phyloP scores from a whole-genome alignment of 2,888 invertebrate species.

The Cremastinae sp. region DNA sequence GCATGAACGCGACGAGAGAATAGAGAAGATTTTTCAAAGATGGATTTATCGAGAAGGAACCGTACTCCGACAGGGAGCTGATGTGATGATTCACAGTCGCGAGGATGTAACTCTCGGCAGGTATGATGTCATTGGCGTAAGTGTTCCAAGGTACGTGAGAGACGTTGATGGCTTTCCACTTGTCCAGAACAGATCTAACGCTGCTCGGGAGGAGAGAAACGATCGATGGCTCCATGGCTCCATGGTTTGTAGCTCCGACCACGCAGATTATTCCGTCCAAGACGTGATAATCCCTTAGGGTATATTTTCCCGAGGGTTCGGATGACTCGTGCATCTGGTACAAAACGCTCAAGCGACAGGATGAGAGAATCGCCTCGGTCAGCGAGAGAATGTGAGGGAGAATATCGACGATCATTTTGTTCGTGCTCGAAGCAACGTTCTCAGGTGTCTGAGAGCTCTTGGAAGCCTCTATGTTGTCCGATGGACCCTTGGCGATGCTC shows the following conservation, averaged over 20 bases:
- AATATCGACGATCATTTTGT: slow-evolving; percentile 83
- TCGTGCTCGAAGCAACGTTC: slow-evolving; percentile 68
- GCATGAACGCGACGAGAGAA: slow-evolving; percentile 85
- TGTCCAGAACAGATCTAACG: slow-evolving; percentile 83
- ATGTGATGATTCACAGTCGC: slow-evolving; percentile 87
- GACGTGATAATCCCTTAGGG: slow-evolving; percentile 81
- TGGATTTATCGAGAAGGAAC: slow-evolving; percentile 83
- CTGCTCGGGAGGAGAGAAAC: slow-evolving; percentile 82
- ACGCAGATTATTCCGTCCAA: slow-evolving; percentile 76
- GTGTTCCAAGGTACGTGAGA: slow-evolving; percentile 85
- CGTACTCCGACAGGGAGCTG: slow-evolving; percentile 84
- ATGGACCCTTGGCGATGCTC: slow-evolving; percentile 74
- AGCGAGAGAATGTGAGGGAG: slow-evolving; percentile 86
- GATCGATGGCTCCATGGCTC: slow-evolving; percentile 81
- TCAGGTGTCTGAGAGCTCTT: slow-evolving; percentile 70
- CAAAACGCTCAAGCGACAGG: slow-evolving; percentile 80
- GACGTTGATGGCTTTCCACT: slow-evolving; percentile 83
- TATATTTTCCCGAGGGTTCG: slow-evolving; percentile 78
- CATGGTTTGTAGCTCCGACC: slow-evolving; percentile 80
- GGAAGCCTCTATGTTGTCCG: slow-evolving; percentile 75
- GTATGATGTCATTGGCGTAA: slow-evolving; percentile 89
- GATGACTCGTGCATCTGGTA: slow-evolving; percentile 80
- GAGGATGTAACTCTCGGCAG: slow-evolving; percentile 91
- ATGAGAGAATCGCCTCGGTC: slow-evolving; percentile 84
- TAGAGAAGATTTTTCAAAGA: slow-evolving; percentile 86